Evolutionary conservation across 2,888 invertebrate genomes (phyloP).

Genomic region (Nysson spinosus): DNA sequence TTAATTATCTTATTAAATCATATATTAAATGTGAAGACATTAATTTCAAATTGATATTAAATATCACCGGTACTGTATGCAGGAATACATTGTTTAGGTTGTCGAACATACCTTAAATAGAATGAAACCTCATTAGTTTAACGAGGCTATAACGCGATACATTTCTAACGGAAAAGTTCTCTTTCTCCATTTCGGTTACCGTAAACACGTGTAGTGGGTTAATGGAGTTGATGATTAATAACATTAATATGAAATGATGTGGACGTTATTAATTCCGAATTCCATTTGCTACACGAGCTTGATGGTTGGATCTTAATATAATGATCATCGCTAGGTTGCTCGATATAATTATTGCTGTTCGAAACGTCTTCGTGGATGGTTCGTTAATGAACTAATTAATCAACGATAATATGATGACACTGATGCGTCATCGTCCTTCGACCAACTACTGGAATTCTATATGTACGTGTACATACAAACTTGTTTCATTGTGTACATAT

Average conservation of each 20-base stretch:
- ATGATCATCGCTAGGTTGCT: conserved; percentile 2
- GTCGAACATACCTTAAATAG: too few species aligned
- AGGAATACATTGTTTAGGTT: too few species aligned
- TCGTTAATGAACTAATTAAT: conserved; percentile 47
- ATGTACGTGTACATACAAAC: conserved; percentile 14
- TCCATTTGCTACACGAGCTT: not conserved
- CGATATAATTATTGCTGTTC: conserved; percentile 22
- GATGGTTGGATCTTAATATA: not conserved
- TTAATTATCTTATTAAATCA: too few species aligned
- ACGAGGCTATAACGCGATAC: conserved; percentile 4
- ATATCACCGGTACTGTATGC: too few species aligned
- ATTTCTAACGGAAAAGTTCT: not conserved
- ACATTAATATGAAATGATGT: conserved; percentile 1
- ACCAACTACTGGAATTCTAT: conserved; percentile 15
- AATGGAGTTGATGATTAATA: not conserved
- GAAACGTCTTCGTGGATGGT: conserved; percentile 18
- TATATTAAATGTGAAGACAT: too few species aligned
- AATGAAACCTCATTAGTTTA: not conserved
- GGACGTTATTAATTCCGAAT: not conserved
- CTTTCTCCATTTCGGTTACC: not conserved
- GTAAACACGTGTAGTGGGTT: not conserved
- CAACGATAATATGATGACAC: conserved; percentile 36
- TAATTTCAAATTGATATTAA: too few species aligned
- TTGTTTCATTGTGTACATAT: conserved; percentile 26
- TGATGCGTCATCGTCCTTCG: conserved; percentile 21